Conservation (phyloP, 2,797 vertebrate species). For the Chiroxiphia lanceolata region DNA sequence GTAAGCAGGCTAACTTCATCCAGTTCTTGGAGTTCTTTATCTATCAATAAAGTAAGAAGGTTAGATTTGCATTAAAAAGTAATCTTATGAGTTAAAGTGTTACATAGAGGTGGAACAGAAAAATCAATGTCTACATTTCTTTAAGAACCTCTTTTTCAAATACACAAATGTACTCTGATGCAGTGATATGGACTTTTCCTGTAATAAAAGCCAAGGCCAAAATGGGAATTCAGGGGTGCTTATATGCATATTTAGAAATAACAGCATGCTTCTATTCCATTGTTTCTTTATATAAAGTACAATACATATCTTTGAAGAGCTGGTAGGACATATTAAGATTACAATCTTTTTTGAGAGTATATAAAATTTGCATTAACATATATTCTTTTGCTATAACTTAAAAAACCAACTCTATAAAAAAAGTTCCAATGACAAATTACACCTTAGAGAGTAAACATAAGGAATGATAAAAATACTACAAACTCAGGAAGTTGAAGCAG, state of each 20-base stretch:
- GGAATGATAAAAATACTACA: neutral
- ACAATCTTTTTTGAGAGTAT: neutral
- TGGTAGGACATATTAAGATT: neutral
- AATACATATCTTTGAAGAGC: neutral
- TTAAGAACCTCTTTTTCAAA: neutral
- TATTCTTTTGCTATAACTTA: neutral
- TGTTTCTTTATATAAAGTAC: neutral
- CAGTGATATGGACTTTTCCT: neutral
- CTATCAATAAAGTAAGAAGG: slow-evolving; percentile 14
- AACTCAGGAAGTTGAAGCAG: neutral
- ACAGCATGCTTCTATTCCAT: neutral
- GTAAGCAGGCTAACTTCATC: slow-evolving; percentile 85
- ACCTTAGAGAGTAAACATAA: accelerated
- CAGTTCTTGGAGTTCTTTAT: slow-evolving; percentile 38
- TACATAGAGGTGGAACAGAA: neutral
- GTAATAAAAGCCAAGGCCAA: neutral
- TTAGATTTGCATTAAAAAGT: neutral
- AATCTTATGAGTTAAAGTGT: neutral
- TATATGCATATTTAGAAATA: neutral
- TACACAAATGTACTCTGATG: neutral
- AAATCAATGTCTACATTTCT: accelerated
- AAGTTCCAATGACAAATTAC: neutral
- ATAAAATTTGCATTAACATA: neutral
- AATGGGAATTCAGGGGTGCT: neutral
- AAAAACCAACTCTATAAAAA: neutral